Base-by-base conservation (phyloP, 1,140 invertebrate species). In the Dendroctonus ponderosae region DNA sequence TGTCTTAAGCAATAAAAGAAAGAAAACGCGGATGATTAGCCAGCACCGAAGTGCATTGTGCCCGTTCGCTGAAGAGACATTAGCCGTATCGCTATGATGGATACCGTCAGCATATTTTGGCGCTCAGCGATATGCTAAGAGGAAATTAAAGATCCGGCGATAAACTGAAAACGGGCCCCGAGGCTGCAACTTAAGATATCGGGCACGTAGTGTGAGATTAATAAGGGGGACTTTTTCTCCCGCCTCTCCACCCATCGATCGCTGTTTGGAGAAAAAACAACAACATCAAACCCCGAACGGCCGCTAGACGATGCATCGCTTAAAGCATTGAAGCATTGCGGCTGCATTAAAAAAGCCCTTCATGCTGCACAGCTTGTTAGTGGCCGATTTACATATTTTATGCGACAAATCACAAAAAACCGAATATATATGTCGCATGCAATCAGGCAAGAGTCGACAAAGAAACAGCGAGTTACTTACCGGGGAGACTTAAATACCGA, bases 141-240 rank as follows among this genome's bases (percentile, higher is more conserved):
- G 76, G 76, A 77, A 77, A 77, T 77, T 77, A 77, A 76, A 77
- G 76, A 77, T 77, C 67, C 51, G 54, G 46, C 71, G 76, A 77
- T 77, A 77, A 74, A 71, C 67, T 68, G 65, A 66, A 69, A 74
- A 71, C 54, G 62, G 48, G 57, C 57, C 61, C 53, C 57, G 68
- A 71, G 71, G 72, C 71, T 71, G 71, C 68, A 72, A 70, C 67
- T 63, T 60, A 61, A 70, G 71, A 71, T 70, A 65, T 67, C 64
- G 64, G 57, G 56, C 64, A 66, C 64, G 64, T 66, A 66, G 26
- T 52, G 43, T 15, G 64, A 66, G 64, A 66, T 66, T 66, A 66
- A 66, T 66, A 66, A 51, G 56, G 54, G 62, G 39, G 12, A 50
- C 3, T 40, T 65, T 65, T 65, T 65, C 44, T 57, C 26, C 26